Evolutionary conservation across 1,140 invertebrate genomes (phyloP).

Genomic region (Phortica variegata): DNA sequence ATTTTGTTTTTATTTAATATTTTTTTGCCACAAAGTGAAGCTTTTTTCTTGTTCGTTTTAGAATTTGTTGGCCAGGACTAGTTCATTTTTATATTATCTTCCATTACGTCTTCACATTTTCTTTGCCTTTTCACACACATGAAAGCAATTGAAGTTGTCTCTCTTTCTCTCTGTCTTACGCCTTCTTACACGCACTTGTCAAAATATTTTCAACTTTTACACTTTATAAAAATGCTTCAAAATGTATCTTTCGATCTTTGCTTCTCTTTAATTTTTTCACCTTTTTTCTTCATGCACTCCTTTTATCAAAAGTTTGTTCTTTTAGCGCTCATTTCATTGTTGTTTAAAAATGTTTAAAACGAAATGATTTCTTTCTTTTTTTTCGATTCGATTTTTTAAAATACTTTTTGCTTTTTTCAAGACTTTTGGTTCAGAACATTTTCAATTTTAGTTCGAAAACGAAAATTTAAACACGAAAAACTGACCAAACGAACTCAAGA

Average conservation of each 20-base stretch:
- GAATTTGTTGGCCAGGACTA: no score
- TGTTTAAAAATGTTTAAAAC: no score
- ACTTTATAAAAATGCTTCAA: background rate
- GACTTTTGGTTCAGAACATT: slow-evolving; percentile 30
- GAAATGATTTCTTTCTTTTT: no score
- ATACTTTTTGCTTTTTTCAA: slow-evolving; percentile 21
- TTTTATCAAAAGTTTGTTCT: no score
- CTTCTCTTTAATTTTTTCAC: slow-evolving; percentile 24
- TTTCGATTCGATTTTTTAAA: background rate
- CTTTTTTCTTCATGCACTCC: slow-evolving; percentile 17
- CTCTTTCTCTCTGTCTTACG: no score
- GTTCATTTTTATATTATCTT: no score
- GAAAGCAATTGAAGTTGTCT: no score
- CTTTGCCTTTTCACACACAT: no score
- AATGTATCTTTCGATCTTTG: background rate
- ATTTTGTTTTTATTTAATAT: slow-evolving; percentile 7
- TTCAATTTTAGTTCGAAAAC: slow-evolving; percentile 2
- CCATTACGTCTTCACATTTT: no score
- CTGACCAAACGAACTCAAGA: slow-evolving; percentile 2
- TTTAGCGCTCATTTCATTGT: no score
- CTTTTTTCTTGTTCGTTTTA: slow-evolving; percentile 41
- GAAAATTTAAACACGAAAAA: slow-evolving; percentile 18
- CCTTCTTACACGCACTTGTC: no score
- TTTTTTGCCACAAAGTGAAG: slow-evolving; percentile 47
- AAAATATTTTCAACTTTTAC: no score